A percentile compares a stretch with the other conserved stretches of the same genome.
phyloP scores from a whole-genome alignment of 2,797 vertebrate genomes.

The Enteromius treurensis region DNA sequence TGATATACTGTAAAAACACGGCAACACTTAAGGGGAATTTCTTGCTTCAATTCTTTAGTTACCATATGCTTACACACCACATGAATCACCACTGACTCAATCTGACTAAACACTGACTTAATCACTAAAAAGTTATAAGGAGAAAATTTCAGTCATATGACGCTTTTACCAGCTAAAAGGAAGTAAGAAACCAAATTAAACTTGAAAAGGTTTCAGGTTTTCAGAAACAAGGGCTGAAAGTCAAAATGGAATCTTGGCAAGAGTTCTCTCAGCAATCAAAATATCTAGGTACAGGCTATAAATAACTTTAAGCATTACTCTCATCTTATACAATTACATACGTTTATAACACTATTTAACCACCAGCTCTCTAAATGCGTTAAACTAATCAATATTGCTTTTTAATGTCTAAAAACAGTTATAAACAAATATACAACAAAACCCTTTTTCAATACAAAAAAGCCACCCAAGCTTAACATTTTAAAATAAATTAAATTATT shows the following conservation, averaged over 20 bases:
- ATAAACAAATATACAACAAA: neutral
- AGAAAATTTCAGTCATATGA: neutral
- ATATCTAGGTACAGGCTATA: neutral
- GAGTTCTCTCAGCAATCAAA: neutral
- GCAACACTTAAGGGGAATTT: neutral
- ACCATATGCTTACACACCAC: neutral
- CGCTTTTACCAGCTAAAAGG: neutral
- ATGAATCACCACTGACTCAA: slow-evolving; percentile 9
- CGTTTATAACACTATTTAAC: neutral
- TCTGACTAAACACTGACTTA: neutral
- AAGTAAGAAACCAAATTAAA: neutral
- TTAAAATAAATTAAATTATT: neutral
- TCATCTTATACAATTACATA: neutral
- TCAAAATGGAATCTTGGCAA: neutral
- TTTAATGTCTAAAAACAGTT: neutral
- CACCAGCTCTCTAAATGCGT: neutral
- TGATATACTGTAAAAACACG: neutral
- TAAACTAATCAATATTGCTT: neutral
- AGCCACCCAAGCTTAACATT: neutral
- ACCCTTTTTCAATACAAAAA: neutral
- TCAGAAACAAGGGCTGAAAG: neutral
- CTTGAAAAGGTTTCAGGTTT: neutral
- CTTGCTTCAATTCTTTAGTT: neutral
- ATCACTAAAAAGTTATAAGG: neutral
- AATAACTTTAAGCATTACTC: neutral